Base-by-base conservation (phyloP, 1,140 invertebrate species). In the Drosophila santomea region DNA sequence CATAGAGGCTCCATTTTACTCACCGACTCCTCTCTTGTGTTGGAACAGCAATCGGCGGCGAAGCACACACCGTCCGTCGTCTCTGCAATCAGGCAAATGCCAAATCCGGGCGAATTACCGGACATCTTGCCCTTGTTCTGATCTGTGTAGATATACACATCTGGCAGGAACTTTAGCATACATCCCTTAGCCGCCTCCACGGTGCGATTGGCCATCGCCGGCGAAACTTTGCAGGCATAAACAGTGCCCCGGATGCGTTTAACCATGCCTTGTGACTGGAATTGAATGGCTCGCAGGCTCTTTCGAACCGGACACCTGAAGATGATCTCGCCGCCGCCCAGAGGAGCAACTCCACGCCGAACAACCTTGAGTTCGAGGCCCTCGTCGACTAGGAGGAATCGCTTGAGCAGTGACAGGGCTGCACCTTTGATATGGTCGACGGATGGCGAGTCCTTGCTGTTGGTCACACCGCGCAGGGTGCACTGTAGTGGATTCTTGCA, bases 101-200 rank as follows among this genome's bases (percentile, higher is more conserved):
- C 98, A 93, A 97, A 99, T 3, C 97, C 96, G 15, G 96, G 96
- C 90, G 96, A 98, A 94, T 97, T 97, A 67, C 98, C 98, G 48
- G 97, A 96, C 71, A 95, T 94, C 60, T 95, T 94, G 25, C 98
- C 97, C 92, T 96, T 96, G 84, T 95, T 95, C 92, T 98, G 97
- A 94, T 99, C 98, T 15, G 97, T 97, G 85, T 97, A 96, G 73
- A 99, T 97, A 90, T 98, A 99, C 58, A 99, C 96, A 93, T 99
- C 98, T 10, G 98, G 97, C 35, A 99, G 90, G 92, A 97, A 99
- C 48, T 98, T 96, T 2, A 98, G 94, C 81, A 99, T 95, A 7
- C 97, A 94, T 55, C 97, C 96, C 93, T 99, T 99, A 5, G 98
- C 96, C 14, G 97, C 93, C 85, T 99, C 98, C 14, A 99, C 96